Conservation (phyloP, 1,140 invertebrate genomes). For the Euura lappo region DNA sequence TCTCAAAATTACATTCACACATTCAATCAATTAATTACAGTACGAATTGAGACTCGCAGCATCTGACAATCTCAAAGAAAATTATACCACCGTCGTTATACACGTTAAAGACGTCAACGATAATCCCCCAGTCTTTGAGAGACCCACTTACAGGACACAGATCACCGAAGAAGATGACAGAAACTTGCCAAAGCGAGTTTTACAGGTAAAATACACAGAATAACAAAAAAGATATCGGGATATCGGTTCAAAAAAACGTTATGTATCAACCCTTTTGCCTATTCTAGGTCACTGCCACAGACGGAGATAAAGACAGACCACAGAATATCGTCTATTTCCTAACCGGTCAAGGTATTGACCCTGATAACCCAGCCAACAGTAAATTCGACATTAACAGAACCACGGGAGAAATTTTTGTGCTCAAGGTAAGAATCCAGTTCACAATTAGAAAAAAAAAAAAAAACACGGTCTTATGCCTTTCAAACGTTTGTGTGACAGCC, state of each 20-base stretch:
- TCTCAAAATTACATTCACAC: conserved; percentile 9
- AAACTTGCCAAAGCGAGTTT: conserved; percentile 90
- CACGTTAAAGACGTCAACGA: conserved; percentile 96
- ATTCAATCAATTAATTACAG: conserved; percentile 58
- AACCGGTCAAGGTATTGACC: conserved; percentile 95
- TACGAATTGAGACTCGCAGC: conserved; percentile 92
- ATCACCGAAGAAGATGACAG: conserved; percentile 96
- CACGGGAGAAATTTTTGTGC: conserved; percentile 91
- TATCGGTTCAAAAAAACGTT: background rate
- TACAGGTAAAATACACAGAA: conserved; percentile 73
- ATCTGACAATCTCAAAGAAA: conserved; percentile 95
- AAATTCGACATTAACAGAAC: conserved; percentile 97
- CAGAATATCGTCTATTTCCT: conserved; percentile 97
- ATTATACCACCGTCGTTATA: conserved; percentile 94
- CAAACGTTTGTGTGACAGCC: conserved; percentile 65
- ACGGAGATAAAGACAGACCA: conserved; percentile 92
- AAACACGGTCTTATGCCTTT: conserved; percentile 11
- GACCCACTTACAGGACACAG: conserved; percentile 92
- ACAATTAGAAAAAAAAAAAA: background rate
- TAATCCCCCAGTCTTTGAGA: conserved; percentile 87
- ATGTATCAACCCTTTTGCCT: conserved; percentile 9
- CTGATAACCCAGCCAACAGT: conserved; percentile 91
- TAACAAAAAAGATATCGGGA: no score
- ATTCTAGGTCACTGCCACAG: conserved; percentile 89
- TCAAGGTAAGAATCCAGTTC: conserved; percentile 72